Evolutionary conservation across 2,888 invertebrate genomes (phyloP), one percentile per base, ranked within the genome.

Genomic region (Acanthacorydalis orientalis): DNA sequence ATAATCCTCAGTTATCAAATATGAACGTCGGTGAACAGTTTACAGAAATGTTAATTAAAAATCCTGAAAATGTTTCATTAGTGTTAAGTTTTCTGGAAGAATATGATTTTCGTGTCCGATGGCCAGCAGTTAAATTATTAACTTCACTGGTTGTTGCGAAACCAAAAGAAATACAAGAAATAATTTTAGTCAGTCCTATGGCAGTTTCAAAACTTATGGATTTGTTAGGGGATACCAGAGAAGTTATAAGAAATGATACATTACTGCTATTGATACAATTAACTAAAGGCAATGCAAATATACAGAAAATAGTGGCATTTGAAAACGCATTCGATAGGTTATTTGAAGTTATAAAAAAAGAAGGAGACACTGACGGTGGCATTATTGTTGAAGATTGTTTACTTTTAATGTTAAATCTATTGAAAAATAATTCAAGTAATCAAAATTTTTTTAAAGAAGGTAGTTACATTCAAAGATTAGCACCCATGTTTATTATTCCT

Each of bases 381-480:
- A 95, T 99, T 47, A 91, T 99, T 0, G 96, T 97, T 0, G 96
- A 98, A 71, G 98, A 99, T 67, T 97, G 97, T 64, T 70, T 99
- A 3, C 70, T 91, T 39, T 71, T 98, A 3, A 83, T 98, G 78
- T 68, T 95, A 48, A 97, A 95, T 68, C 72, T 99, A 46, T 67
- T 99, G 11, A 84, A 86, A 60, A 93, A 92, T 59, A 99, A 99
- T 63, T 80, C 88, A 11, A 95, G 93, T 56, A 99, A 99, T 67
- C 97, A 97, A 54, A 95, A 92, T 62, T 93, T 96, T 61, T 98
- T 99, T 63, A 90, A 95, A 68, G 98, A 99, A 70, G 95, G 93
- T 46, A 91, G 90, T 59, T 95, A 91, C 58, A 90, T 97, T 54
- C 90, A 93, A 60, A 80, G 80, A 52, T 70, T 97, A 59, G 72